Evolutionary conservation across 2,888 invertebrate genomes (phyloP).

Genomic region (Orchesellides sinensis): DNA sequence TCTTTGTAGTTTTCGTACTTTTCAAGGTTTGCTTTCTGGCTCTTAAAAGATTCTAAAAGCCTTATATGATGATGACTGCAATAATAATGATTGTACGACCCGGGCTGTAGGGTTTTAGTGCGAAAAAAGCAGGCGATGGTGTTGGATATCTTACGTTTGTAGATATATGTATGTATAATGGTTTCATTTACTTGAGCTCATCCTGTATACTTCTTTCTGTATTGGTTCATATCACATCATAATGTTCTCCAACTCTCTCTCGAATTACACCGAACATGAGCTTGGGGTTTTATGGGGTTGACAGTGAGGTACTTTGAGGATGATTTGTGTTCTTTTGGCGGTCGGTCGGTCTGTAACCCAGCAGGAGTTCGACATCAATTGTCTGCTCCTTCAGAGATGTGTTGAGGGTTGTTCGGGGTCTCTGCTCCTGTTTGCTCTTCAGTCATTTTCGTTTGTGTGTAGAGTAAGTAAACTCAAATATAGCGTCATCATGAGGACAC

Average conservation of each 20-base stretch:
- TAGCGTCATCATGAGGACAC: conserved; percentile 59
- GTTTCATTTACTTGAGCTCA: background rate
- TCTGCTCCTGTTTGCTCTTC: conserved; percentile 41
- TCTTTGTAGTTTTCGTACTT: background rate
- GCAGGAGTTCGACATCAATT: conserved; percentile 75
- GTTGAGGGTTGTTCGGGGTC: conserved; percentile 60
- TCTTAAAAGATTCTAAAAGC: background rate
- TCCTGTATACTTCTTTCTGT: too few species aligned
- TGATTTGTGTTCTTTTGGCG: conserved; percentile 75
- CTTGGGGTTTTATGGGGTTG: conserved; percentile 73
- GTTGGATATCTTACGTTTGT: background rate
- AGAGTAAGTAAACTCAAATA: conserved; percentile 26
- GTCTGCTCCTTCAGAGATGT: conserved; percentile 67
- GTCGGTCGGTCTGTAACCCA: conserved; percentile 75
- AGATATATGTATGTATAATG: conserved; percentile 25
- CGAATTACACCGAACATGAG: conserved; percentile 61
- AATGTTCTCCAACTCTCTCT: conserved; percentile 50
- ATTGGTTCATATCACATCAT: conserved; percentile 2
- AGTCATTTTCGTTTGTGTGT: conserved; percentile 6
- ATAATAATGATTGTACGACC: background rate
- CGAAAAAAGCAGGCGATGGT: conserved; percentile 6
- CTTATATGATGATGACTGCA: background rate
- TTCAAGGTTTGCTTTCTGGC: background rate
- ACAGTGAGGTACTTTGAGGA: conserved; percentile 74
- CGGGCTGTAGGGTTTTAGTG: conserved; percentile 8